Evolutionary conservation across 1,140 invertebrate species (phyloP), one percentile per base, ranked within the genome.

Genomic region (Probaryconus sp.): DNA sequence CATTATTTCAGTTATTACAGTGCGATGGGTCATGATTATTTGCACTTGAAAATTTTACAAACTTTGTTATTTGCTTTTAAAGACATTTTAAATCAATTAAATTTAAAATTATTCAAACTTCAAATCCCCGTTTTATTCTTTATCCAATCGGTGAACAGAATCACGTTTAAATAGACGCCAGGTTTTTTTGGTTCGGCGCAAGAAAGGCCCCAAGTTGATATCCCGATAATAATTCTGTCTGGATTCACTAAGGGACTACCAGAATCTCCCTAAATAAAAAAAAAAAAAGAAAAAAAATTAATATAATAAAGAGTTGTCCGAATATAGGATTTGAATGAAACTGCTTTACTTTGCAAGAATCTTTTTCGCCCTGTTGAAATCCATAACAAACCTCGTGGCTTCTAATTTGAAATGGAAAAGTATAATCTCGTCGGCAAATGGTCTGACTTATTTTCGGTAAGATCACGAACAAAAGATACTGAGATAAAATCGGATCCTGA

Each of bases 221-320:
- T 48, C 26, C 69, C 69, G 35, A 73, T 65, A 30, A 53, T 42
- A 7, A 65, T 56, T 43, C 53, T 60, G 17, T 76, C 53, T 4
- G 5, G 13, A 30, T 76, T 76, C 5, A 76, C 43, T 28, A 76
- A 61, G 6, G 61, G 65, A 16, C 65, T 60, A 9, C 73, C 73
- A 37, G 73, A 76, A 45, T 76, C 73, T 43, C 73, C 73, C 73
- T 76, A 11, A n/a, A n/a, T n/a, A n/a, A n/a, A n/a, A n/a, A n/a
- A n/a, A n/a, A n/a, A n/a, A n/a, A n/a, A n/a, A n/a, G n/a, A 35
- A 64, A 64, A 38, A 50, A 50, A 18, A 55, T 17, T 37, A 24
- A 26, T 24, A 43, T 64, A 13, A 55, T 60, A 42, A n/a, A n/a
- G n/a, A n/a, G n/a, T n/a, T n/a, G n/a, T n/a, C n/a, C n/a, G n/a